These are phyloP conservation scores for Sycon ciliatum DNA, from an alignment of 37 sponge, comb jelly and placozoan genomes.

Conservation along the genomic window DNA sequence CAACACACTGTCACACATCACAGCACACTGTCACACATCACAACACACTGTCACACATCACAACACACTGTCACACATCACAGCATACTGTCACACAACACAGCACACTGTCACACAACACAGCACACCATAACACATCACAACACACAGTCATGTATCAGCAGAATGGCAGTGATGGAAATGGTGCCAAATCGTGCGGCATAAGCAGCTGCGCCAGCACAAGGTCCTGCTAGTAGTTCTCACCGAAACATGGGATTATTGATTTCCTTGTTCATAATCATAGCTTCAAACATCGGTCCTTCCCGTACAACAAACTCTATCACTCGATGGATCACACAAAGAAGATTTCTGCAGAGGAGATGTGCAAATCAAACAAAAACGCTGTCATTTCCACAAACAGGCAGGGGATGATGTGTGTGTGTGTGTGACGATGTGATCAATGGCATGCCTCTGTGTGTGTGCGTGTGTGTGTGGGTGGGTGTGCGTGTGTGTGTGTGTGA, in stretches of 20 bases:
- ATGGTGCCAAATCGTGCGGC: background rate
- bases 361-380: too few species aligned
- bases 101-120: too few species aligned
- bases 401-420: background rate
- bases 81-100: too few species aligned
- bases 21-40: too few species aligned
- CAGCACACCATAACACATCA: background rate
- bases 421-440: too few species aligned
- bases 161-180: background rate
- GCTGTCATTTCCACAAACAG: background rate
- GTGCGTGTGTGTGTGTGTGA: too few species aligned
- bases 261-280: slow-evolving; percentile 92
- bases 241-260: slow-evolving; percentile 76
- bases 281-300: slow-evolving; percentile 97
- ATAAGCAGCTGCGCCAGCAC: too few species aligned
- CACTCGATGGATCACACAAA: slow-evolving; percentile 73
- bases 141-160: background rate
- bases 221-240: background rate
- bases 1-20: too few species aligned
- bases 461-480: slow-evolving; percentile 9
- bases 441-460: too few species aligned
- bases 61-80: too few species aligned
- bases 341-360: slow-evolving; percentile 31
- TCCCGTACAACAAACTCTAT: slow-evolving; percentile 96
- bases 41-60: too few species aligned